Base-by-base conservation (phyloP, 2,888 invertebrate genomes). In the Archaeoteleia sp. region DNA sequence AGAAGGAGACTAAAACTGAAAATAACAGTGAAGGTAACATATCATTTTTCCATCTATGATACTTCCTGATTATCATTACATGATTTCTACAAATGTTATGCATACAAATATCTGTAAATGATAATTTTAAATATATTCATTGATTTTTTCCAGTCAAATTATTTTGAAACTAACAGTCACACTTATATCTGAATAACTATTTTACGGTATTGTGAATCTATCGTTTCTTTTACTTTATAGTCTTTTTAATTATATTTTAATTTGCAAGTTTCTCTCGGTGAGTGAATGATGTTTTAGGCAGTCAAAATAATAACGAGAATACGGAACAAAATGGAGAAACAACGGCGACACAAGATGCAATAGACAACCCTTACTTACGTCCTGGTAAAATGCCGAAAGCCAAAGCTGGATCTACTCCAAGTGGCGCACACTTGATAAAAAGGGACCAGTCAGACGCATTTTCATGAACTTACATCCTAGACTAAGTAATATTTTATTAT, bases 301-400 rank as follows among this genome's bases (percentile, higher is more conserved):
- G 45, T 35, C 76, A 78, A 67, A 67, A 42, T n/a, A 74, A 76
- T 39, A 67, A 48, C 10, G 79, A 75, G 60, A 76, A 72, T 10
- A 32, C 35, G 0, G 82, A 83, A 54, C 81, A 80, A 32, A 80
- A 74, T 54, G 83, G 75, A 42, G 85, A 85, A 67, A 76, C 69
- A n/a, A 70, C 74, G n/a, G 73, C 80, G 0, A 84, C 84, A 55
- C 81, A 82, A 58, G 85, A 85, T 46, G 71, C 74, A 0, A 85
- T 85, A 45, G 85, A 85, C 49, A 85, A 85, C 77, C 85, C 85
- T 1, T 85, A 85, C 57, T 71, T 85, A 43, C 76, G 85, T 10
- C 85, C 85, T 2, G 86, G 86, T 8, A 86, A 86, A 72, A 79
- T 86, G 45, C 86, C 86, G 12, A 86, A 86, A 62, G 82, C 80